A percentile compares a stretch with the other conserved stretches of the same genome.
phyloP scores from a whole-genome alignment of 2,113 vertebrate species.

The Sorex fumeus region DNA sequence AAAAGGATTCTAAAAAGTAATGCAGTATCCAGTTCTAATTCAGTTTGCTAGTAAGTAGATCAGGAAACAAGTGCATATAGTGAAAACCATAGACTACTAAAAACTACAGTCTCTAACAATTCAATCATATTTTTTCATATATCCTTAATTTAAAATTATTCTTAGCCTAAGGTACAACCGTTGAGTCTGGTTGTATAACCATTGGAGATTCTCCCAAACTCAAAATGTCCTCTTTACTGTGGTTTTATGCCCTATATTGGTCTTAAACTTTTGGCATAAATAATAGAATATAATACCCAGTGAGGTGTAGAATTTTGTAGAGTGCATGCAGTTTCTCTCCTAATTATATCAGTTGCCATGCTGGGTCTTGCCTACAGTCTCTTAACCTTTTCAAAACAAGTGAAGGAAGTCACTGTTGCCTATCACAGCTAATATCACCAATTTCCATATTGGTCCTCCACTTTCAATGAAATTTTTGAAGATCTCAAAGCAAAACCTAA shows the following conservation, averaged over 20 bases:
- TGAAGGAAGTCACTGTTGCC: slow-evolving; percentile 35
- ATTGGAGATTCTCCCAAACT: not conserved
- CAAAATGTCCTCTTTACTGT: not conserved
- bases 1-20: slow-evolving; percentile 3
- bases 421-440: not conserved
- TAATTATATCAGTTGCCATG: slow-evolving; percentile 33
- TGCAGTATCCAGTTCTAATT: not conserved
- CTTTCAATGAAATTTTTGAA: slow-evolving; percentile 41
- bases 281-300: not conserved
- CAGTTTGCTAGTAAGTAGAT: not conserved
- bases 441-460: not conserved
- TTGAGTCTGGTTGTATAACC: not conserved
- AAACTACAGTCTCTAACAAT: not conserved
- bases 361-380: not conserved
- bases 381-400: slow-evolving; percentile 49
- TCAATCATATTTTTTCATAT: not conserved
- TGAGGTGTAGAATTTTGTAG: not conserved
- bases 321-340: not conserved
- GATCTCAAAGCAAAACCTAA: slow-evolving; percentile 28
- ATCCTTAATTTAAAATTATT: not conserved
- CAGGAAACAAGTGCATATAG: not conserved
- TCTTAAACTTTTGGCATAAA: slow-evolving; percentile 37
- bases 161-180: not conserved
- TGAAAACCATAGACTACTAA: not conserved
- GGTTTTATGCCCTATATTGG: not conserved